Conservation (phyloP, 2,113 vertebrate species). For the Alectura lathami region DNA sequence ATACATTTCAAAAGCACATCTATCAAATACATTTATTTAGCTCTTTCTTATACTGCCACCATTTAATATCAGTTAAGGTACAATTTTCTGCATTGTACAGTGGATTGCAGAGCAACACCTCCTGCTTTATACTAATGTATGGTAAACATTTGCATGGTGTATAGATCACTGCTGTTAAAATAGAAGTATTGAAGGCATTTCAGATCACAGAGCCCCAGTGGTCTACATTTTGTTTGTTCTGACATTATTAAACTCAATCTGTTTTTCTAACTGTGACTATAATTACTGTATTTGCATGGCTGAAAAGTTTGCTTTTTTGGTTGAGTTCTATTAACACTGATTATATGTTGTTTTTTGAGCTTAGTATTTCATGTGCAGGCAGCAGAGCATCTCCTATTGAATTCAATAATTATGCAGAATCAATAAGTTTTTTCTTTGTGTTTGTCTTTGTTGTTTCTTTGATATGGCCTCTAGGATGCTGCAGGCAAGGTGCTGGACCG, state of each 20-base stretch:
- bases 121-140: conserved; percentile 66
- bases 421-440: conserved; percentile 88
- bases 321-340: conserved; percentile 61
- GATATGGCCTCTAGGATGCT: conserved; percentile 92
- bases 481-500: conserved; percentile 99
- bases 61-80: conserved; percentile 50
- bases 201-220: conserved; percentile 67
- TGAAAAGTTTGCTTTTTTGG: conserved; percentile 71
- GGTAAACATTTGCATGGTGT: conserved; percentile 62
- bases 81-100: conserved; percentile 40
- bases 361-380: conserved; percentile 75
- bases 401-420: conserved; percentile 87
- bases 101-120: conserved; percentile 68
- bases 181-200: conserved; percentile 67
- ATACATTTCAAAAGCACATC: conserved; percentile 22
- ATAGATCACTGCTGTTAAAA: conserved; percentile 67
- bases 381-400: conserved; percentile 77
- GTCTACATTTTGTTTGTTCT: conserved; percentile 75
- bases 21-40: conserved; percentile 38
- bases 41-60: neutral
- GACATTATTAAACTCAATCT: conserved; percentile 73
- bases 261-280: conserved; percentile 71
- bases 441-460: conserved; percentile 91
- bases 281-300: conserved; percentile 76
- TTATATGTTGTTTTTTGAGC: conserved; percentile 76